Evolutionary conservation across 2,113 vertebrate genomes (phyloP), one percentile per base, ranked within the genome.

Genomic region (Sylvietta virens): DNA sequence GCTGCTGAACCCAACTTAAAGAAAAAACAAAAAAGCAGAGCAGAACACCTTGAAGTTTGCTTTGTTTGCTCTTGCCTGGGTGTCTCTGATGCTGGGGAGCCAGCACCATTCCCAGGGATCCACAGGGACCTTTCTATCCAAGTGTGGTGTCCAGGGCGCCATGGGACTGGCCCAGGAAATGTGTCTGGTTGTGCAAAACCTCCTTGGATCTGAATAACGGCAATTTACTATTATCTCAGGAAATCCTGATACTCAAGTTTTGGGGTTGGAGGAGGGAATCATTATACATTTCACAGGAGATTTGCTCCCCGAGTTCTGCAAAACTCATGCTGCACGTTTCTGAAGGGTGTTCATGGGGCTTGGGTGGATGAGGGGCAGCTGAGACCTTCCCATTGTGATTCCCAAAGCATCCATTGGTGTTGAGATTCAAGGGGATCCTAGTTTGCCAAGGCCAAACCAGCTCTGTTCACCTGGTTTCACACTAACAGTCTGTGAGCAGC

Each of bases 31-130:
- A 92, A 92, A 70, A 67, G 51, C 35, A n/a, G 26, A 65, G 33
- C 30, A 50, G 66, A 94, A 13, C 58, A 64, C 87, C 81, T 83
- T 62, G 79, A 90, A 65, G 39, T 62, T 37, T 7, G 27, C 50
- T 82, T 74, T 77, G 35, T 69, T 71, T 81, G 28, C n/a, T 71
- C 69, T 39, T 79, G 67, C 27, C 26, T 0, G 4, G 23, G 11
- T 0, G 0, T 18, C 37, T 54, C 61, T 4, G 2, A 26, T 2
- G 15, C 3, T 2, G 9, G 16, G 37, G 62, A 92, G 3, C 15
- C 60, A 37, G 20, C 9, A 5, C 26, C 0, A 0, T 79, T 56
- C 64, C 72, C 76, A 54, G 10, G 33, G 16, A 40, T 62, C n/a
- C 50, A 14, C 3, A 0, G 30, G 23, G 39, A 58, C 19, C 26